These are phyloP conservation scores for Myotis yumanensis DNA, from an alignment of 2,113 vertebrate species.

Conservation along the genomic window DNA sequence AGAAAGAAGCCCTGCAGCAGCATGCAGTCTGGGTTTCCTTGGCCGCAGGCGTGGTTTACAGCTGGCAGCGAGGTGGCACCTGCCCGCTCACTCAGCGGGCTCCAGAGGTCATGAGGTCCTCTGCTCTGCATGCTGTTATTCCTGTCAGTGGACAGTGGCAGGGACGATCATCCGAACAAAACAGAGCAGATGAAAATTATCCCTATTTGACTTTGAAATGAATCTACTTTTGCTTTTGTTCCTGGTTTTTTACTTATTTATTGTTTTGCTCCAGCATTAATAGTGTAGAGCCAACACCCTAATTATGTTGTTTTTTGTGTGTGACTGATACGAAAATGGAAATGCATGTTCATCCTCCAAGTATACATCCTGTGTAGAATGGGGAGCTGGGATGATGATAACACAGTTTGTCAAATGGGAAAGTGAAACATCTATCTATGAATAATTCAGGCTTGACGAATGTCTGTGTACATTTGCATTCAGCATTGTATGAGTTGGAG, in stretches of 20 bases:
- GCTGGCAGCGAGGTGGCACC: not conserved
- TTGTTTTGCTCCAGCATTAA: not conserved
- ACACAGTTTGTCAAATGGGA: not conserved
- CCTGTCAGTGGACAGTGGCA: not conserved
- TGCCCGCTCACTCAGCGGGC: not conserved
- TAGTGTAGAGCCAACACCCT: not conserved
- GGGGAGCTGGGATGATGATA: not conserved
- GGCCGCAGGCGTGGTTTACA: not conserved
- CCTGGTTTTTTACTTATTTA: not conserved
- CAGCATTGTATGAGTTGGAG: not conserved
- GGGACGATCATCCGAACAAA: not conserved
- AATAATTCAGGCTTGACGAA: not conserved
- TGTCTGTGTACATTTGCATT: not conserved
- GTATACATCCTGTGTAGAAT: not conserved
- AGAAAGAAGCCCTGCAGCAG: not conserved
- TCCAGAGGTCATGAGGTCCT: not conserved
- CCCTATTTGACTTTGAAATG: slow-evolving; percentile 24
- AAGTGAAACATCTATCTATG: not conserved
- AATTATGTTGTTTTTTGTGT: slow-evolving; percentile 17
- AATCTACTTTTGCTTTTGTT: not conserved
- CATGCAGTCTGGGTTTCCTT: not conserved
- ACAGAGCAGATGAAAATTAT: not conserved
- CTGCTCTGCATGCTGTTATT: not conserved
- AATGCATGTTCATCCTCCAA: slow-evolving; percentile 23
- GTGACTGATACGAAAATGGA: slow-evolving; percentile 9